Evolutionary conservation across 2,113 vertebrate species (phyloP).

Genomic region (Rattus rattus): DNA sequence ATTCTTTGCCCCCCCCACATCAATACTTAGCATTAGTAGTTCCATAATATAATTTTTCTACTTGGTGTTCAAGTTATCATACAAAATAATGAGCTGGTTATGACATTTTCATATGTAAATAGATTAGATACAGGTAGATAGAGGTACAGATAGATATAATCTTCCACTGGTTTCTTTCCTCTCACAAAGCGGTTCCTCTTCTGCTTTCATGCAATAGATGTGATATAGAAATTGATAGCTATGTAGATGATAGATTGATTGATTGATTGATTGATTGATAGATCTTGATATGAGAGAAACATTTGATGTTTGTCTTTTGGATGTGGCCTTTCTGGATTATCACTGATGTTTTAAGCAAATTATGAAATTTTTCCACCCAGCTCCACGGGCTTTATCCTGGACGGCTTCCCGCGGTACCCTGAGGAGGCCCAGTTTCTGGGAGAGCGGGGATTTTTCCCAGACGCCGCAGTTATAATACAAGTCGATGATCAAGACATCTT

Average conservation of each 20-base stretch:
- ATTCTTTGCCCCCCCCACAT: no score
- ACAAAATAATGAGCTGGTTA: not conserved
- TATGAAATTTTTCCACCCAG: conserved; percentile 82
- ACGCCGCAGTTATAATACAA: conserved; percentile 87
- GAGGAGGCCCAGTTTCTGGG: conserved; percentile 91
- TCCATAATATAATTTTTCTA: not conserved
- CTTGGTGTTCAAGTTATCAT: not conserved
- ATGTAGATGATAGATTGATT: not conserved
- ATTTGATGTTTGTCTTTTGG: not conserved
- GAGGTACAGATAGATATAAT: no score
- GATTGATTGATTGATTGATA: not conserved
- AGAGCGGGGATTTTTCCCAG: conserved; percentile 91
- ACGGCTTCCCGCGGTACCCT: conserved; percentile 91
- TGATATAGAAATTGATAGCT: not conserved
- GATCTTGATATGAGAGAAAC: not conserved
- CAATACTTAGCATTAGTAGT: not conserved
- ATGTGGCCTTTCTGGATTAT: not conserved
- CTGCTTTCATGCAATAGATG: no score
- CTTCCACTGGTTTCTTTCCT: not conserved
- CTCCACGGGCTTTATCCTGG: conserved; percentile 95
- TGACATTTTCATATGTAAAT: not conserved
- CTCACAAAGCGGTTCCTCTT: not conserved
- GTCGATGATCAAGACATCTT: conserved; percentile 88
- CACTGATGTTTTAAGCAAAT: conserved; percentile 3
- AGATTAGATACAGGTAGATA: no score